Percentiles rank a stretch among this genome's conserved stretches.
Conservation (phyloP, 2,888 invertebrate species). For the Drosophila leonis region DNA sequence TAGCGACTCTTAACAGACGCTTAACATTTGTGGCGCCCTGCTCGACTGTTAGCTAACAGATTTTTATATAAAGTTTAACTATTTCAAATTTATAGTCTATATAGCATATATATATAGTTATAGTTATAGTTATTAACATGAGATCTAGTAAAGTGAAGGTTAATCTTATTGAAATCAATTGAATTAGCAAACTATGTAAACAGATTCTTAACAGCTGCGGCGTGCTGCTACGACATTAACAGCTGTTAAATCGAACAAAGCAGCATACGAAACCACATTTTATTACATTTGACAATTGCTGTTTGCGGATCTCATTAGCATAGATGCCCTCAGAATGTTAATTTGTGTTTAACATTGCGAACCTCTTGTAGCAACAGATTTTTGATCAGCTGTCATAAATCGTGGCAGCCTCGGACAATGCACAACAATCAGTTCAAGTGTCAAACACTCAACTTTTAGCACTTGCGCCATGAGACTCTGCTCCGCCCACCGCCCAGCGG, state of each 20-base stretch:
- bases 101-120: no score
- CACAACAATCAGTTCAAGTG: slow-evolving; percentile 62
- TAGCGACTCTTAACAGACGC: background rate
- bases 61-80: no score
- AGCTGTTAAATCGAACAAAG: background rate
- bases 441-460: slow-evolving; percentile 48
- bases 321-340: slow-evolving; percentile 5
- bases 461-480: slow-evolving; percentile 34
- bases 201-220: background rate
- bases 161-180: background rate
- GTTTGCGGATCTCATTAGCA: slow-evolving; percentile 3
- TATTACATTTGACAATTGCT: background rate
- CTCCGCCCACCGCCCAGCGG: slow-evolving; percentile 27
- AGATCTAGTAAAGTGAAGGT: no score
- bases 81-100: no score
- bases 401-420: slow-evolving; percentile 34
- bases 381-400: slow-evolving; percentile 19
- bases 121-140: no score
- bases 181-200: background rate
- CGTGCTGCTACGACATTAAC: background rate
- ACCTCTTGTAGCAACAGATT: slow-evolving; percentile 1
- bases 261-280: background rate
- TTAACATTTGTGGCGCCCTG: background rate
- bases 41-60: background rate
- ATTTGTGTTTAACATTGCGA: background rate